phyloP scores from a whole-genome alignment of 2,797 vertebrate species.

The Hylomyscus alleni region DNA sequence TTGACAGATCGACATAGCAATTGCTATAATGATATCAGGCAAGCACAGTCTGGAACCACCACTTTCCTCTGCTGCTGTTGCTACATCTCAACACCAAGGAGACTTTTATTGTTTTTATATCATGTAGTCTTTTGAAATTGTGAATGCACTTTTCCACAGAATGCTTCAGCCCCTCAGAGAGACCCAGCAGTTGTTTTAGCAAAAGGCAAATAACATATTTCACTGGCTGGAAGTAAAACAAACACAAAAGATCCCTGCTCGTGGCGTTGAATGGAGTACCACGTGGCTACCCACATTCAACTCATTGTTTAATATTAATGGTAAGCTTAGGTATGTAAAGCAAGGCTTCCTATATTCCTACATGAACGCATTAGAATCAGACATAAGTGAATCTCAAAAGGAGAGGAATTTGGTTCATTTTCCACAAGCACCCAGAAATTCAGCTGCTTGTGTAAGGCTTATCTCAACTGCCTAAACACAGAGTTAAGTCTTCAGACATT shows the following conservation, averaged over 20 bases:
- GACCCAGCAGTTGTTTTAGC: conserved; percentile 71
- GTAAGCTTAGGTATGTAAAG: conserved; percentile 79
- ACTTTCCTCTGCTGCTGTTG: conserved; percentile 6
- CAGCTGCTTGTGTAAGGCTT: conserved; percentile 86
- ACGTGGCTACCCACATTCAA: conserved; percentile 67
- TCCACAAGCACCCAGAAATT: conserved; percentile 84
- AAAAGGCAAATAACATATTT: conserved; percentile 76
- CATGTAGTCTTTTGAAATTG: not conserved
- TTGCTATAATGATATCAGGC: conserved; percentile 34
- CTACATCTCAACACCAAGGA: not conserved
- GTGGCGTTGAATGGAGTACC: conserved; percentile 74
- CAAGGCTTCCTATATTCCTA: conserved; percentile 71
- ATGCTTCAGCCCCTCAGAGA: conserved; percentile 51
- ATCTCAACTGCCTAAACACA: conserved; percentile 82
- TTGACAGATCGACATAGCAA: conserved; percentile 50
- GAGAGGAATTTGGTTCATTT: conserved; percentile 78
- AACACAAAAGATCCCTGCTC: conserved; percentile 73
- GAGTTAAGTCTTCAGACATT: conserved; percentile 79
- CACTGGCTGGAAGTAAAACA: conserved; percentile 70
- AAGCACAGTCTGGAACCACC: conserved; percentile 29
- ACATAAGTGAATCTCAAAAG: conserved; percentile 80
- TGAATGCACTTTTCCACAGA: conserved; percentile 64
- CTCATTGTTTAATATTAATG: conserved; percentile 81
- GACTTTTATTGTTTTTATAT: conserved; percentile 63
- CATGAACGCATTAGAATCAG: conserved; percentile 80